Percentiles rank a stretch among this genome's conserved stretches.
phyloP scores from a whole-genome alignment of 2,888 invertebrate genomes.

The Patella ulyssiponensis region DNA sequence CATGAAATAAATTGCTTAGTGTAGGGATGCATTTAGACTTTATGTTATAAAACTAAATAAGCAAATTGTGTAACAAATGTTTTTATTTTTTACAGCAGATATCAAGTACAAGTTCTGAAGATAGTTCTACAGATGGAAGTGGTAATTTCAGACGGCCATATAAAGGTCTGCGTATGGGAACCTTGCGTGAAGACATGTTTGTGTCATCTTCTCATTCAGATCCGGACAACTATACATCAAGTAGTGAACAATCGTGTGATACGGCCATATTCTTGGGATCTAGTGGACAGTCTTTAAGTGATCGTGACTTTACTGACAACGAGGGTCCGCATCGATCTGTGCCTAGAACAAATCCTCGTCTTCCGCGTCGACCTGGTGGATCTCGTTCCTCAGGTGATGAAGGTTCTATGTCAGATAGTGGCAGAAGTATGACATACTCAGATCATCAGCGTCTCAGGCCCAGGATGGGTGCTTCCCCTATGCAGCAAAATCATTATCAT shows the following conservation, averaged over 20 bases:
- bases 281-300: conserved; percentile 69
- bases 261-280: conserved; percentile 89
- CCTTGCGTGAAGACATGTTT: conserved; percentile 64
- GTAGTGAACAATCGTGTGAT: conserved; percentile 96
- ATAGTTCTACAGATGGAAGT: conserved; percentile 70
- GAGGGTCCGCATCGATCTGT: conserved; percentile 69
- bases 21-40: no score
- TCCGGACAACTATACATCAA: conserved; percentile 77
- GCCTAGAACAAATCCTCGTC: conserved; percentile 64
- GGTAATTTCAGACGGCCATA: conserved; percentile 58
- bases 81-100: conserved; percentile 52
- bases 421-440: conserved; percentile 51
- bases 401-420: conserved; percentile 63
- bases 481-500: not conserved
- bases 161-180: conserved; percentile 69
- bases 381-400: conserved; percentile 67
- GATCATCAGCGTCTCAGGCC: conserved; percentile 24
- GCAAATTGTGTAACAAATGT: no score
- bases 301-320: conserved; percentile 71
- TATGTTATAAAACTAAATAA: no score
- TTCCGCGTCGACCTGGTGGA: conserved; percentile 63
- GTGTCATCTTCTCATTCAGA: conserved; percentile 64
- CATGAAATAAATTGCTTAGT: no score
- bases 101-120: conserved; percentile 74
- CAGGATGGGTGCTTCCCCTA: not conserved